Evolutionary conservation across 2,797 vertebrate genomes (phyloP).

Genomic region (Alectoris magna): DNA sequence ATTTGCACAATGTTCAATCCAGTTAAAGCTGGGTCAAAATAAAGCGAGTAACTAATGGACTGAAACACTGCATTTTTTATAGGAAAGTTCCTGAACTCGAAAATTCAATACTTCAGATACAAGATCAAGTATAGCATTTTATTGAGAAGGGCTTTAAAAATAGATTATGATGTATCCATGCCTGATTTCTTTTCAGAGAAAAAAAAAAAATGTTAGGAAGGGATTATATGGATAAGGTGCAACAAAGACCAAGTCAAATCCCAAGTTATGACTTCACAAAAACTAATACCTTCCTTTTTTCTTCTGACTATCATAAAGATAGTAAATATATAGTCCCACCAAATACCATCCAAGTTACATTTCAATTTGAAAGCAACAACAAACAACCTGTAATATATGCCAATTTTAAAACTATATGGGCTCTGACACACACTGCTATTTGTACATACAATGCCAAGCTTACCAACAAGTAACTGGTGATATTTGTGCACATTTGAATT

Average conservation of each 20-base stretch:
- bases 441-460: not conserved
- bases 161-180: not conserved
- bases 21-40: slow-evolving; percentile 58
- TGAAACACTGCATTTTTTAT: slow-evolving; percentile 38
- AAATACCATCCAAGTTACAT: not conserved
- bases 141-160: slow-evolving; percentile 7
- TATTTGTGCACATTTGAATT: rapidly evolving
- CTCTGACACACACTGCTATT: not conserved
- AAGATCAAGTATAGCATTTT: slow-evolving; percentile 38
- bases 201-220: not conserved
- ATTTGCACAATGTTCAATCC: slow-evolving; percentile 65
- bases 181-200: not conserved
- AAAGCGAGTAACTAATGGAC: slow-evolving; percentile 66
- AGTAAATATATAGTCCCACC: not conserved
- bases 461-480: not conserved
- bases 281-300: not conserved
- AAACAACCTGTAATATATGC: not conserved
- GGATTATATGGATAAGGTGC: not conserved
- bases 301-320: not conserved
- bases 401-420: not conserved
- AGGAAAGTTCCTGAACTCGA: slow-evolving; percentile 13
- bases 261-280: not conserved
- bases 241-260: not conserved
- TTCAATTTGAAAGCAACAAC: not conserved
- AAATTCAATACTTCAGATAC: not conserved